Base-by-base conservation (phyloP, 2,113 vertebrate genomes). In the Melanocharis versteri region DNA sequence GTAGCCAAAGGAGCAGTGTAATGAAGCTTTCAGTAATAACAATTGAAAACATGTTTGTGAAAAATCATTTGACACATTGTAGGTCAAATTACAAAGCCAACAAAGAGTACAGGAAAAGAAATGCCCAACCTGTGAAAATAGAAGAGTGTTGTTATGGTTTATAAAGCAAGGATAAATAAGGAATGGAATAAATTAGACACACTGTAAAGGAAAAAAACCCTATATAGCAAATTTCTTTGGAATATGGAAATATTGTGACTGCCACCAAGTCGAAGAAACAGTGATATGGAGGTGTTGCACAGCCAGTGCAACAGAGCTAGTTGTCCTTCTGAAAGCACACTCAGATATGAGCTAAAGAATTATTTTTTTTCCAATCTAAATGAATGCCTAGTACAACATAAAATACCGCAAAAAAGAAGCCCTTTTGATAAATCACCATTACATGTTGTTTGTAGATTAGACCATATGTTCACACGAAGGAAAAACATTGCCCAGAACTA, bases 401-500 rank as follows among this genome's bases (percentile, higher is more conserved):
- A 83, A 93, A 91, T 54, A 73, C 42, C 62, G 69, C 0, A 7
- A 85, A 89, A 86, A 83, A 61, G 7, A 89, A 89, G n/a, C 26
- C 35, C 30, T 90, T 87, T 57, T n/a, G 42, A 94, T 79, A 91
- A 91, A 91, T 80, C 57, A 91, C n/a, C 50, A 79, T 58, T 16
- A 18, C 31, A 57, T 64, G 75, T 44, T 90, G 45, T 56, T 88
- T 50, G 58, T 80, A 83, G 75, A 75, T 88, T 68, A 94, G 16
- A 93, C 94, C 75, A 65, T 88, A 86, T 51, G 78, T 44, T 93
- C 68, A 56, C 39, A 78, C 0, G 2, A 54, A 73, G 50, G 62
- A 56, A 95, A 90, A 96, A 76, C 84, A 72, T 71, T 87, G 70
- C n/a, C 78, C 62, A 85, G 75, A 90, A 73, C 48, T 91, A 73